A percentile compares a stretch with the other conserved stretches of the same genome.
Evolutionary conservation across 1,140 invertebrate genomes (phyloP).

Genomic region (Microplitis demolitor): DNA sequence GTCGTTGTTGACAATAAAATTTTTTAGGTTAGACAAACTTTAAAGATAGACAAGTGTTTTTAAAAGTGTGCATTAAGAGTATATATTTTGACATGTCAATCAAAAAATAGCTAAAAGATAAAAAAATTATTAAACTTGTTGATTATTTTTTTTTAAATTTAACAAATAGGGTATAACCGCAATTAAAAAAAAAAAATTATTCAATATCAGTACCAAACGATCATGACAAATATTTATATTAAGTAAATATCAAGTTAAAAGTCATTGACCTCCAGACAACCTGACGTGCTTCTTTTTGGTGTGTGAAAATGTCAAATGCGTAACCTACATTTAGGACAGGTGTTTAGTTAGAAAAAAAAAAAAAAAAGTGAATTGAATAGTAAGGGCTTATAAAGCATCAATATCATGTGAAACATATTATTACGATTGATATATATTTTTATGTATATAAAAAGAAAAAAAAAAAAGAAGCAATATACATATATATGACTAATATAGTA

Average conservation of each 20-base stretch:
- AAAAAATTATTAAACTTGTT: too few species aligned
- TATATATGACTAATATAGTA: background rate
- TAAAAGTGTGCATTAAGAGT: too few species aligned
- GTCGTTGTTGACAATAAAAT: too few species aligned
- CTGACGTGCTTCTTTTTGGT: background rate
- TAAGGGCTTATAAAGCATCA: background rate
- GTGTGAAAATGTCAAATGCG: background rate
- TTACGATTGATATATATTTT: too few species aligned
- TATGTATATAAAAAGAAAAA: too few species aligned
- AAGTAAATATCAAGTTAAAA: background rate
- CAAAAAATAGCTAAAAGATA: too few species aligned
- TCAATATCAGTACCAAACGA: background rate
- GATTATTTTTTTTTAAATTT: too few species aligned
- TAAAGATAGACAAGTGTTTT: too few species aligned
- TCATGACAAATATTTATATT: background rate
- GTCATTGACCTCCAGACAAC: background rate
- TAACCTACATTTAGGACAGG: background rate
- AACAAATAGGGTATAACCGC: too few species aligned
- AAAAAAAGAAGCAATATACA: background rate
- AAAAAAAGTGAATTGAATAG: background rate
- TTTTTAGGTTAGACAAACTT: too few species aligned
- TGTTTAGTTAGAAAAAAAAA: background rate
- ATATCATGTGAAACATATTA: constrained; percentile 3
- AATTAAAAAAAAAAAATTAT: too few species aligned
- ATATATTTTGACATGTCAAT: too few species aligned